Conservation (phyloP, 2,888 invertebrate species). For the Stomorhina lunata region DNA sequence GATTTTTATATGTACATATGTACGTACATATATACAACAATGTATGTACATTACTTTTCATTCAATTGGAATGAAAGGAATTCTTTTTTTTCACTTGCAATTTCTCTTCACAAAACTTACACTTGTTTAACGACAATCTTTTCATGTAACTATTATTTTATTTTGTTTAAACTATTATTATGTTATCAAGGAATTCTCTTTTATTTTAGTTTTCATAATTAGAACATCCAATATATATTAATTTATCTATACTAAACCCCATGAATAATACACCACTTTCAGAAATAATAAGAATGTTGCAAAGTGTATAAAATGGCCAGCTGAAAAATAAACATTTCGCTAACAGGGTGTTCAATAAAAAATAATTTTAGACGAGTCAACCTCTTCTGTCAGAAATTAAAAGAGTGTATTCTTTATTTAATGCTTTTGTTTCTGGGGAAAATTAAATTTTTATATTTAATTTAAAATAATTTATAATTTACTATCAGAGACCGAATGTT, state of each 20-base stretch:
- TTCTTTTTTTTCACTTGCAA: background rate
- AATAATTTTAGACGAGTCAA: too few species aligned
- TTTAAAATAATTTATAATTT: too few species aligned
- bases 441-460: too few species aligned
- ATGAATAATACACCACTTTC: constrained; percentile 58
- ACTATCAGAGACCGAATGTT: too few species aligned
- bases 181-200: constrained; percentile 38
- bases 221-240: constrained; percentile 60
- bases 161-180: constrained; percentile 37
- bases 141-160: constrained; percentile 3
- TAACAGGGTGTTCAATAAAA: constrained; percentile 23
- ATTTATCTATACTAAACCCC: constrained; percentile 63
- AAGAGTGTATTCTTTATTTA: too few species aligned
- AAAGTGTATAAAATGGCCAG: background rate
- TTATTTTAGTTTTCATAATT: constrained; percentile 58
- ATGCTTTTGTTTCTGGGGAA: too few species aligned
- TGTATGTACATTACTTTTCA: too few species aligned
- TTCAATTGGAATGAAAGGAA: constrained; percentile 26
- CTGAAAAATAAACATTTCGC: constrained; percentile 32
- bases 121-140: constrained; percentile 15
- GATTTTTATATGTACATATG: constrained; percentile 19
- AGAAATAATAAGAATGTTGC: constrained; percentile 43
- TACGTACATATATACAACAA: constrained; percentile 3
- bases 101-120: constrained; percentile 22
- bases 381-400: too few species aligned